Base-by-base conservation (phyloP, 2,113 vertebrate species). In the Condylura cristata region DNA sequence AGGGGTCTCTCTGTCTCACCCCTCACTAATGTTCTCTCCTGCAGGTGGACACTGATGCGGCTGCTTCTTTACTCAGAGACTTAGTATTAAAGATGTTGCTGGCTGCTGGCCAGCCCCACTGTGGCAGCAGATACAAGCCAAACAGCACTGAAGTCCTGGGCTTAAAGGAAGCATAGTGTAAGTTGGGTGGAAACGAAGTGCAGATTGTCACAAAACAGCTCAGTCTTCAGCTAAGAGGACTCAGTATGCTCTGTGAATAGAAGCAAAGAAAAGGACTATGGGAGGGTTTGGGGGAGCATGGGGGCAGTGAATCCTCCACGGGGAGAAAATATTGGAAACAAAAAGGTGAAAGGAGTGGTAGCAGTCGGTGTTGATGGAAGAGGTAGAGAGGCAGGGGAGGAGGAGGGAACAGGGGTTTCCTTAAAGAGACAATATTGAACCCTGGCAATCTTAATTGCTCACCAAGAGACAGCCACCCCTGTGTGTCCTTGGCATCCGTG, bases 161-260 rank as follows among this genome's bases (percentile, higher is more conserved):
- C 46, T 89, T 89, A 60, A 84, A 89, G 53, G 37, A 90, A 89
- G 53, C 34, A 75, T 7, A 61, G 83, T 90, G 86, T 95, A 96
- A 97, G 94, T 65, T 68, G 85, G 79, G 89, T 63, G 95, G 79
- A 95, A 97, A 88, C 84, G 78, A 90, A 95, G 95, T 70, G 87
- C 96, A 97, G 95, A 94, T 88, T 86, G 93, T 89, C 89, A 96
- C 0, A 0, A 94, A 95, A 96, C 34, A 96, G 91, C 92, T 95
- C 78, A 28, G 30, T 93, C 83, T 96, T 32, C 2, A 51, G 94
- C 94, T 88, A 81, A 70, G 0, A 8, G 80, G 94, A 96, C 91
- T 93, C 91, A 93, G 97, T 80, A 72, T 78, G 74, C 32, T 83
- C 81, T 85, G 93, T 93, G 95, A 95, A 63, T 78, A 92, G 78